Percentiles rank a stretch among this genome's conserved stretches.
Conservation (phyloP, 2,797 vertebrate genomes). For the Knipowitschia caucasica region DNA sequence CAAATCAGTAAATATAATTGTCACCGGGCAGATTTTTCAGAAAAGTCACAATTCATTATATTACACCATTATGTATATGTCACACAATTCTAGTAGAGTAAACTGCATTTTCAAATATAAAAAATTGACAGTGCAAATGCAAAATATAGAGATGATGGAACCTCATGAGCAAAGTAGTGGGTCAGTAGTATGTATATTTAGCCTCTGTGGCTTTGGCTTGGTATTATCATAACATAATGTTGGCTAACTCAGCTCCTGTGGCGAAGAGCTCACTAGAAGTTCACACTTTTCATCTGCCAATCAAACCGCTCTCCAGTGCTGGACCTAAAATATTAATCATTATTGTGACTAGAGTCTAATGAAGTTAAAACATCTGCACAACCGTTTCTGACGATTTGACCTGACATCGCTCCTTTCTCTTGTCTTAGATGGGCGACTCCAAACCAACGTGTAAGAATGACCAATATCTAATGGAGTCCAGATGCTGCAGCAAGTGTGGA, state of each 20-base stretch:
- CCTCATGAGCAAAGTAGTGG: constrained; percentile 23
- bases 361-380: background rate
- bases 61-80: too few relatives aligned
- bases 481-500: constrained; percentile 73
- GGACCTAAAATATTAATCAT: constrained; percentile 7
- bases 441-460: constrained; percentile 57
- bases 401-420: background rate
- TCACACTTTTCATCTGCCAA: constrained; percentile 3
- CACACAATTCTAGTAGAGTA: background rate
- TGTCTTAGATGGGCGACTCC: constrained; percentile 49
- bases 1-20: too few relatives aligned
- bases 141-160: constrained; percentile 15
- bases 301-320: background rate
- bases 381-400: background rate
- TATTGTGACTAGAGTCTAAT: background rate
- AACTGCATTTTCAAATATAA: background rate
- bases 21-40: too few relatives aligned
- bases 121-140: constrained; percentile 9
- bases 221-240: constrained; percentile 65
- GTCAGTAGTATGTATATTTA: constrained; percentile 47
- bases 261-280: constrained; percentile 30
- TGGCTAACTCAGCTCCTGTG: constrained; percentile 65
- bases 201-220: constrained; percentile 57
- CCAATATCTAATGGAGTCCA: constrained; percentile 57
- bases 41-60: too few relatives aligned